Base-by-base conservation (phyloP, 2,113 vertebrate genomes). In the Neomonachus schauinslandi region DNA sequence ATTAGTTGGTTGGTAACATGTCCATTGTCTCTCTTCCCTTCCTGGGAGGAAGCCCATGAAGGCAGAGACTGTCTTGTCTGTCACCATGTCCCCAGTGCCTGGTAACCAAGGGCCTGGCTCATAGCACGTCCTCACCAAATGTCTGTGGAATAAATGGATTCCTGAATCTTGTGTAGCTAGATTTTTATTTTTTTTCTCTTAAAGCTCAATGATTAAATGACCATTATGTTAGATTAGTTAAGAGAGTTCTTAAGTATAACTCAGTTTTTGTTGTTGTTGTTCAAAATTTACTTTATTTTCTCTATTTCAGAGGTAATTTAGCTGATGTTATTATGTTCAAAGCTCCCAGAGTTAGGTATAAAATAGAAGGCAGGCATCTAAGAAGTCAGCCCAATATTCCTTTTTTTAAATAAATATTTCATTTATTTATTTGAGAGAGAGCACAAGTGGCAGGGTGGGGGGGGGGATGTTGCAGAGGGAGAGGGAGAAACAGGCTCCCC, bases 281-380 rank as follows among this genome's bases (percentile, higher is more conserved):
- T 81, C 1, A 77, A 89, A 96, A 14, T 14, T n/a, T 69, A 63
- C n/a, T 83, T 91, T 77, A 57, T 74, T 77, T 81, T 88, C 4
- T 1, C 59, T 67, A 71, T 92, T 95, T 96, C 53, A 76, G 7
- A 63, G 55, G 93, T 36, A 87, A 65, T 61, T 97, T 72, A 88
- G 4, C 0, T 69, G 83, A 46, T 8, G 6, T 26, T 72, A 61
- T 14, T 42, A 42, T 53, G 22, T 67, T 16, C 28, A 24, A 51
- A 74, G 26, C 13, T 57, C 63, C 14, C 24, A 53, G n/a, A 94
- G 53, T 87, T 39, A 87, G 4, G 55, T 91, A 46, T 61, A 91
- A 90, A 72, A 53, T 7, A 89, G 42, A 61, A 84, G 59, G 3
- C 5, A 51, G 4, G 13, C 15, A 63, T 96, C 46, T 71, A 71